A percentile compares a stretch with the other conserved stretches of the same genome.
These are phyloP conservation scores for Philypnodon macrostomus DNA, from an alignment of 2,797 vertebrate species.

Conservation along the genomic window DNA sequence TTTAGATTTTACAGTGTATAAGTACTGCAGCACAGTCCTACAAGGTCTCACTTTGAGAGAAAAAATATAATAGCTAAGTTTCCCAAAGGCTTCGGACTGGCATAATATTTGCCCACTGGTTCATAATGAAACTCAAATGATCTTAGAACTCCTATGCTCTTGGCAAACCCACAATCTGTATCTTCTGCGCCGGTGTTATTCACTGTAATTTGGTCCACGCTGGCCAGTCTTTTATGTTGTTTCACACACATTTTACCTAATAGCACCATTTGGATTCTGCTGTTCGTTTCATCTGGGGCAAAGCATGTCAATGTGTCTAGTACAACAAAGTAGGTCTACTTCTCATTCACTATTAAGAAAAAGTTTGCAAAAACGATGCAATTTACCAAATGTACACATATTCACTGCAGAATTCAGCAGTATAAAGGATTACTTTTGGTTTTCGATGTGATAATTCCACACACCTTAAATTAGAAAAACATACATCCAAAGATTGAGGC, in stretches of 20 bases:
- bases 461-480: too few species aligned
- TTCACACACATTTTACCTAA: constrained; percentile 7
- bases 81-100: constrained; percentile 42
- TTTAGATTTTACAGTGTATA: too few species aligned
- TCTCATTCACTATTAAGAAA: constrained; percentile 1
- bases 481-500: neutral
- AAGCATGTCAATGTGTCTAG: neutral
- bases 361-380: neutral
- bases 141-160: constrained; percentile 24
- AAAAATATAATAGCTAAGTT: constrained; percentile 42
- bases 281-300: constrained; percentile 1
- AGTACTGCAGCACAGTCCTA: too few species aligned
- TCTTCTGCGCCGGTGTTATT: too few species aligned
- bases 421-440: too few species aligned
- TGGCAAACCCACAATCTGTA: constrained; percentile 31
- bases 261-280: constrained; percentile 10
- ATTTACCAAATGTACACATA: neutral
- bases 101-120: constrained; percentile 45
- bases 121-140: constrained; percentile 46
- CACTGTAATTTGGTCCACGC: constrained; percentile 2
- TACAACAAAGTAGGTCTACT: constrained; percentile 6
- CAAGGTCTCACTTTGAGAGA: constrained; percentile 50
- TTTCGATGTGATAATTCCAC: too few species aligned
- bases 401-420: neutral
- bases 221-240: neutral